phyloP scores from a whole-genome alignment of 1,140 invertebrate genomes.

The Argopecten irradians region DNA sequence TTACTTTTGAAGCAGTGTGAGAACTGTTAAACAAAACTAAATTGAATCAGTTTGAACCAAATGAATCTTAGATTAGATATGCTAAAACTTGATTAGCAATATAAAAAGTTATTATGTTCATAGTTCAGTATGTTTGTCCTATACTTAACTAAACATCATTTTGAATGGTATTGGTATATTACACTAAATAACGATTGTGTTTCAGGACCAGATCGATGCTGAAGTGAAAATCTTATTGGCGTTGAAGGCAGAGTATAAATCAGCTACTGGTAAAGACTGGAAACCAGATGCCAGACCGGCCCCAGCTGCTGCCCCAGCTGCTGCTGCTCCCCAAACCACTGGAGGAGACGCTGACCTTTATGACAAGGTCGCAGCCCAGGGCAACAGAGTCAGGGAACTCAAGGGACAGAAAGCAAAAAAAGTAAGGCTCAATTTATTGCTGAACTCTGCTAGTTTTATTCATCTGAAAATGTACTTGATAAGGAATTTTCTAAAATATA shows the following conservation, averaged over 20 bases:
- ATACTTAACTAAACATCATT: not conserved
- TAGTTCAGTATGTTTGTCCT: not conserved
- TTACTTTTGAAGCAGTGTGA: too few species aligned
- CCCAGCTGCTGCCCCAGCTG: conserved; percentile 27
- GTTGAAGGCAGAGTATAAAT: conserved; percentile 89
- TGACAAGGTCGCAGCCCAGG: conserved; percentile 76
- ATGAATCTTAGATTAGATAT: too few species aligned
- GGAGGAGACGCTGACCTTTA: conserved; percentile 61
- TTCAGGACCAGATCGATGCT: conserved; percentile 81
- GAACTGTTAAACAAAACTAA: too few species aligned
- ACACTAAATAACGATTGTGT: too few species aligned
- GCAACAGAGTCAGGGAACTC: conserved; percentile 77
- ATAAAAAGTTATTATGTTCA: too few species aligned
- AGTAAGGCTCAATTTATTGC: conserved; percentile 48
- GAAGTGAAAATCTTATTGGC: conserved; percentile 85
- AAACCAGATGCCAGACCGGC: conserved; percentile 58
- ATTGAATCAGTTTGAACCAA: too few species aligned
- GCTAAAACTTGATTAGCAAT: too few species aligned
- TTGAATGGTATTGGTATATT: too few species aligned
- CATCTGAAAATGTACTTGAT: too few species aligned
- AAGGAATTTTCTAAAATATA: too few species aligned
- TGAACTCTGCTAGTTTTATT: too few species aligned
- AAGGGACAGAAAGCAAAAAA: conserved; percentile 74
- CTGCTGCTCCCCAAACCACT: conserved; percentile 13
- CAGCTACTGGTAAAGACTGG: conserved; percentile 80